Evolutionary conservation across 2,888 invertebrate genomes (phyloP).

Genomic region (Diogma glabrata): DNA sequence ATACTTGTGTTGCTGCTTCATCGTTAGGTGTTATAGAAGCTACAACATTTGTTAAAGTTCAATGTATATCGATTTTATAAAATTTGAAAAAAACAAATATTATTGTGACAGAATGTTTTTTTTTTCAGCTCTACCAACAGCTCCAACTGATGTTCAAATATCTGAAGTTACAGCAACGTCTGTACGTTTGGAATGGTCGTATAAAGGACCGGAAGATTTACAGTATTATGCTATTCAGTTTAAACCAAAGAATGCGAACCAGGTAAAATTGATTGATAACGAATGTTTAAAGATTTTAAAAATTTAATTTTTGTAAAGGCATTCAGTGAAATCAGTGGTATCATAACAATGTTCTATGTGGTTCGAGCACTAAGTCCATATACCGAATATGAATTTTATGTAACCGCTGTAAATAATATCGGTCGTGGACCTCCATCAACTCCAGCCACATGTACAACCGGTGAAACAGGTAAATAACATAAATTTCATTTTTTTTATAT

Average conservation of each 20-base stretch:
- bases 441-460: constrained; percentile 85
- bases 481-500: background rate
- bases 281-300: background rate
- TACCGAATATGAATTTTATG: constrained; percentile 93
- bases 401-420: constrained; percentile 88
- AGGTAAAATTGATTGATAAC: constrained; percentile 34
- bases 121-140: constrained; percentile 69
- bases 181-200: constrained; percentile 86
- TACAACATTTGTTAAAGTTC: constrained; percentile 82
- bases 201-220: constrained; percentile 79
- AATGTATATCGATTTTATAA: constrained; percentile 51
- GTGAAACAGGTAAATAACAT: constrained; percentile 73
- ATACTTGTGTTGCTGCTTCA: constrained; percentile 93
- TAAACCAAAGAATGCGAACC: constrained; percentile 86
- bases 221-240: constrained; percentile 94
- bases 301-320: constrained; percentile 42
- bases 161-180: constrained; percentile 91
- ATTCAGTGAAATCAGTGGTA: constrained; percentile 85
- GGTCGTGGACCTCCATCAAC: constrained; percentile 84
- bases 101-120: background rate
- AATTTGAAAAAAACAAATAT: constrained; percentile 1
- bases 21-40: constrained; percentile 86
- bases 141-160: constrained; percentile 79
- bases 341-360: constrained; percentile 85
- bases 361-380: constrained; percentile 84